These are phyloP conservation scores for Lamprologus lemairii DNA, from an alignment of 2,113 vertebrate species.

Conservation along the genomic window DNA sequence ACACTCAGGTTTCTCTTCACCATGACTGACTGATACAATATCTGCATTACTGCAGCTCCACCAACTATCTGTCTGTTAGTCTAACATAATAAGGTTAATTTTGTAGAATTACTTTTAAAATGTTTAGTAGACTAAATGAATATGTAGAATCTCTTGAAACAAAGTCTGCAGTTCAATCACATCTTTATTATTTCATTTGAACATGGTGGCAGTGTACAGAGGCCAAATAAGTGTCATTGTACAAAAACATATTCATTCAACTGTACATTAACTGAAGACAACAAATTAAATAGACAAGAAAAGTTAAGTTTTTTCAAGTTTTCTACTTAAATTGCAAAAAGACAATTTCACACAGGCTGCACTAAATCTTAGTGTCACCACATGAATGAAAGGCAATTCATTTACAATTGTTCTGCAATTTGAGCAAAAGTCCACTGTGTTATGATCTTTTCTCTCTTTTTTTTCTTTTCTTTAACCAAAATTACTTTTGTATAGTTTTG, in stretches of 20 bases:
- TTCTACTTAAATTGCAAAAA: not conserved
- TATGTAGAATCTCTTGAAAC: not conserved
- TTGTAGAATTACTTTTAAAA: not conserved
- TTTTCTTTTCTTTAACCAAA: not conserved
- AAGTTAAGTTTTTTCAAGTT: not conserved
- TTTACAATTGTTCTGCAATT: not conserved
- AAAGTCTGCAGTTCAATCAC: not conserved
- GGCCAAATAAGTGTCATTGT: not conserved
- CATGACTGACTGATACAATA: not conserved
- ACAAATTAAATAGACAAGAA: not conserved
- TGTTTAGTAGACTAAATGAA: not conserved
- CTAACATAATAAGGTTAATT: accelerated
- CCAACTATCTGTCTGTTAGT: not conserved
- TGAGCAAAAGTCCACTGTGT: not conserved
- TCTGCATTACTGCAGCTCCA: not conserved
- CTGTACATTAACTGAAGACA: not conserved
- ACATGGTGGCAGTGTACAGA: not conserved
- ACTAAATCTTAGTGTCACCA: slow-evolving; percentile 8
- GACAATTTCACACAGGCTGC: slow-evolving; percentile 29
- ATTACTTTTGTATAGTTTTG: not conserved
- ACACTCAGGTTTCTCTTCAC: not conserved
- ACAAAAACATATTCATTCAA: not conserved
- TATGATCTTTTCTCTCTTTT: not conserved
- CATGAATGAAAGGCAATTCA: not conserved
- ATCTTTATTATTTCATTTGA: not conserved